These are phyloP conservation scores for Karalla daura DNA, from an alignment of 2,797 vertebrate genomes.

Conservation along the genomic window DNA sequence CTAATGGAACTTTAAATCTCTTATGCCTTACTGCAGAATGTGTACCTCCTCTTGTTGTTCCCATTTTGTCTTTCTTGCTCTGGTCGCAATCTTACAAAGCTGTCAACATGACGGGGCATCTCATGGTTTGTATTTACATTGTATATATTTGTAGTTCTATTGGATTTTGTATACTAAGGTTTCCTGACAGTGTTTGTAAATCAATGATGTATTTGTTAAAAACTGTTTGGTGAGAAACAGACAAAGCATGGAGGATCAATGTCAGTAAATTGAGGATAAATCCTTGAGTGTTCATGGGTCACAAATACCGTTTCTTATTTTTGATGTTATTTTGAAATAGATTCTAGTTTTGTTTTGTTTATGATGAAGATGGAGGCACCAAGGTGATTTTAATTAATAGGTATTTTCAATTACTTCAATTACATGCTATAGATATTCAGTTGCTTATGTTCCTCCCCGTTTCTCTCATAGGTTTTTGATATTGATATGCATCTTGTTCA, in stretches of 20 bases:
- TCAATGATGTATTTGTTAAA: conserved; percentile 23
- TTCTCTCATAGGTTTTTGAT: conserved; percentile 27
- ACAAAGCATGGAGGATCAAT: conserved; percentile 15
- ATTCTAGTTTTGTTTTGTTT: conserved; percentile 37
- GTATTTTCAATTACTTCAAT: conserved; percentile 45
- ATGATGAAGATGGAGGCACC: conserved; percentile 16
- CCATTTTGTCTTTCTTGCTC: conserved; percentile 18
- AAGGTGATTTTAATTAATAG: conserved; percentile 39
- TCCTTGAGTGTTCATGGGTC: conserved; percentile 16
- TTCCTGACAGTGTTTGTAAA: conserved; percentile 57
- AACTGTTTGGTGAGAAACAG: conserved; percentile 25
- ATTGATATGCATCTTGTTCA: conserved; percentile 44
- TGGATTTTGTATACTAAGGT: conserved; percentile 36
- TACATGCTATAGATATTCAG: conserved; percentile 38
- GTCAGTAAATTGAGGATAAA: no score
- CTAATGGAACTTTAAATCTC: conserved; percentile 39
- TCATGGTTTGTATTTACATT: conserved; percentile 27
- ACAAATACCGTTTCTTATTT: conserved; percentile 9
- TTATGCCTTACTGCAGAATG: conserved; percentile 51
- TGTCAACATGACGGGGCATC: conserved; percentile 3
- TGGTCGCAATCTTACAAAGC: conserved; percentile 7
- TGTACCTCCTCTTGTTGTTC: conserved; percentile 31
- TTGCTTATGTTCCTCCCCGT: conserved; percentile 32
- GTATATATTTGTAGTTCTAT: conserved; percentile 45
- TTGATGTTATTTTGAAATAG: conserved; percentile 34